A percentile compares a stretch with the other conserved stretches of the same genome.
Evolutionary conservation across 2,113 vertebrate species (phyloP).

Genomic region (Formicarius rufipectus): DNA sequence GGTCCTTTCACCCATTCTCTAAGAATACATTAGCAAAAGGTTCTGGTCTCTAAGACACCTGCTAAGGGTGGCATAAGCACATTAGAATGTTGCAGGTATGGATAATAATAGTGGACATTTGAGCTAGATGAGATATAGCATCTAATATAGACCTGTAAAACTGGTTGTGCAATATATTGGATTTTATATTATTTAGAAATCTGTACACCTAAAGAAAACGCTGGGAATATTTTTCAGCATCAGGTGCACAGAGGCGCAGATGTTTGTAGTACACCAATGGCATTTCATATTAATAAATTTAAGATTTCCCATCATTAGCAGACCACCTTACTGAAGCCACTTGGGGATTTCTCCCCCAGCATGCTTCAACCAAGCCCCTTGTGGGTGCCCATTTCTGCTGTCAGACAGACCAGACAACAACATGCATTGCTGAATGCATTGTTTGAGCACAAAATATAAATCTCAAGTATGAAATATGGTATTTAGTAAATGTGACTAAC

Average conservation of each 20-base stretch:
- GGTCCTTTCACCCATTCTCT: not conserved
- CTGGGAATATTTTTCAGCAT: not conserved
- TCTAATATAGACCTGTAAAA: not conserved
- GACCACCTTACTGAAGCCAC: not conserved
- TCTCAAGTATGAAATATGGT: not conserved
- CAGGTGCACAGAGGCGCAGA: not conserved
- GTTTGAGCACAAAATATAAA: not conserved
- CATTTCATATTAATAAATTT: constrained; percentile 14
- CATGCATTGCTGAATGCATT: not conserved
- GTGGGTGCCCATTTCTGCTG: not conserved
- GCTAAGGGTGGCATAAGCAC: not conserved
- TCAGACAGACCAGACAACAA: not conserved
- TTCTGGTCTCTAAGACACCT: not conserved
- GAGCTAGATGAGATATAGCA: not conserved
- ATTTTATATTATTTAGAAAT: not conserved
- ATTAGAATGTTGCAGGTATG: not conserved
- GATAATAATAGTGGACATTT: not conserved
- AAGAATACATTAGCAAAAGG: not conserved
- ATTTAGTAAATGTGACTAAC: not conserved
- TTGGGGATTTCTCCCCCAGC: not conserved
- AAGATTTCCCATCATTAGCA: not conserved
- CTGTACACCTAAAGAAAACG: not conserved
- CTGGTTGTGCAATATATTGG: not conserved
- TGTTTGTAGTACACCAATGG: not conserved
- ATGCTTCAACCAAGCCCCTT: constrained; percentile 11